A percentile compares a stretch with the other conserved stretches of the same genome.
These are phyloP conservation scores for Neoitamus cyanurus DNA, from an alignment of 2,888 invertebrate genomes.

Conservation along the genomic window DNA sequence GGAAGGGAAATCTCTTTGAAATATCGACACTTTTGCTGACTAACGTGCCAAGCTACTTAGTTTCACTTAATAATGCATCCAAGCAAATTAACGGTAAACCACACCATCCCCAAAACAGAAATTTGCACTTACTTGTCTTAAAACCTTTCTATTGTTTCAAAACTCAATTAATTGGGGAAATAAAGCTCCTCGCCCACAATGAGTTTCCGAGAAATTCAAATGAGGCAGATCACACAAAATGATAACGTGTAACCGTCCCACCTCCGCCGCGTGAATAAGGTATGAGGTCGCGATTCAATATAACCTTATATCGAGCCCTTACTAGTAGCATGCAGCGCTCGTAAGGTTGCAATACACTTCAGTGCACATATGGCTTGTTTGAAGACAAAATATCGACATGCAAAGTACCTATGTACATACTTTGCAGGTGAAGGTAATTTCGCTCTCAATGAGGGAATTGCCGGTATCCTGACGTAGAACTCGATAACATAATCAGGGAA, in stretches of 20 bases:
- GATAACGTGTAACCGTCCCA: neutral
- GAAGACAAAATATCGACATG: neutral
- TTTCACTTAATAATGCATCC: neutral
- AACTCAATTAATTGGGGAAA: neutral
- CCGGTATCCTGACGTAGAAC: neutral
- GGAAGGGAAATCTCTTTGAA: too few species aligned
- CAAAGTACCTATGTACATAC: constrained; percentile 15
- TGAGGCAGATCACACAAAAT: neutral
- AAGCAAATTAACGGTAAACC: neutral
- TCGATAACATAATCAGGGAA: neutral
- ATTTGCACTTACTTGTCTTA: neutral
- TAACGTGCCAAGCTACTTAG: neutral
- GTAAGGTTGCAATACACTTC: neutral
- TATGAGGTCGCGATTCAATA: neutral
- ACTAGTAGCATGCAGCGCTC: neutral
- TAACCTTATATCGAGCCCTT: neutral
- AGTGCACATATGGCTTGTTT: neutral
- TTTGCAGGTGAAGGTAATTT: neutral
- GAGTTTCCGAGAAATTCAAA: neutral
- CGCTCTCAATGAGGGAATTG: neutral
- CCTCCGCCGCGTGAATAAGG: neutral
- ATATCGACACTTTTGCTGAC: too few species aligned
- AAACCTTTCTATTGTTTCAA: neutral
- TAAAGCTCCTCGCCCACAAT: neutral
- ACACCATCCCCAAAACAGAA: neutral